Evolutionary conservation across 2,888 invertebrate species (phyloP), one percentile per base, ranked within the genome.

Genomic region (Ceramica pisi): DNA sequence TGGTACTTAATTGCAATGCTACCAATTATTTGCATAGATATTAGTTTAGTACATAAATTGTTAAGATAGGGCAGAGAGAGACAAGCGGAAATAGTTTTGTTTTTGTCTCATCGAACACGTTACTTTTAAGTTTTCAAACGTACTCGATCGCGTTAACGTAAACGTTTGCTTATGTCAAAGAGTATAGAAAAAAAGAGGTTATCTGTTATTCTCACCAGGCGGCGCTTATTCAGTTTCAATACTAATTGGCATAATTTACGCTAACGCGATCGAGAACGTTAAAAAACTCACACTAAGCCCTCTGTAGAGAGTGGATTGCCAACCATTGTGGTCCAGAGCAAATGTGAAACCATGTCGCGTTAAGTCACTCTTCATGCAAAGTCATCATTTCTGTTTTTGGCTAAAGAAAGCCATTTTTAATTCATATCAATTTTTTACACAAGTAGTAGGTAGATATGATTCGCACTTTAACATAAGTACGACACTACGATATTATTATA

Each of bases 1-100:
- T 76, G 50, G 66, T 23, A 68, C 23, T 57, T 53, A 14, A 51
- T n/a, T 61, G 12, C 21, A 44, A 61, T 55, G 51, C 46, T 67
- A 66, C n/a, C 26, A 44, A 46, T 63, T 31, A 23, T 69, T 73
- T 64, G 21, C 57, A 51, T 73, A 44, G 19, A 31, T 50, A 16
- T 31, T 51, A 38, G n/a, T 62, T 19, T 56, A 41, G 21, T 31
- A 55, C 19, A 46, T 19, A 46, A 60, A 48, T 35, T 53, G 51
- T 59, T 53, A 53, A 35, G 68, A 68, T 57, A 50, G 41, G n/a
- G 41, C n/a, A 31, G 23, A 46, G 57, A 31, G 23, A 46, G 57
- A 21, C 41, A 41, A 44, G 21, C 14, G 14, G 14, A 14, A 57
- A 53, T 9, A 0, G n/a, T 35, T 41, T 44, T 14, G 23, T 65